A percentile compares a stretch with the other conserved stretches of the same genome.
Conservation (phyloP, 1,140 invertebrate genomes). For the Sinella curviseta region DNA sequence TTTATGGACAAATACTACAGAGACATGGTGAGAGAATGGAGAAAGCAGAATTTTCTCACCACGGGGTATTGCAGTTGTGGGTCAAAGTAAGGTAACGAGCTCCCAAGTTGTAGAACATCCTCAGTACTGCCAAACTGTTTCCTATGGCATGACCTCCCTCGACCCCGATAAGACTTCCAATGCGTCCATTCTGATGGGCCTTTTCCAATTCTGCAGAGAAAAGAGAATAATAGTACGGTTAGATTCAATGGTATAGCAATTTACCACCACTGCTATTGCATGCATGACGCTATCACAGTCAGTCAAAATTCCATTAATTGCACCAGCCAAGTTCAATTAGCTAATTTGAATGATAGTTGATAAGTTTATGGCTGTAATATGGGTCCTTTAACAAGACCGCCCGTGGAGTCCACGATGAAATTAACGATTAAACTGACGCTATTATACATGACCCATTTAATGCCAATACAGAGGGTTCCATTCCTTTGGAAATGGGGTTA, state of each 20-base stretch:
- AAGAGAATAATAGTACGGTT: not conserved
- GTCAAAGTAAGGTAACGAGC: constrained; percentile 59
- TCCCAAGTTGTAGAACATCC: constrained; percentile 58
- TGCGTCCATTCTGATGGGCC: constrained; percentile 54
- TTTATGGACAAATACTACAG: not conserved
- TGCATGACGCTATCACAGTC: not conserved
- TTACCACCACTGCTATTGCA: not conserved
- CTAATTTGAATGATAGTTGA: too few species aligned
- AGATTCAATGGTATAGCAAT: not conserved
- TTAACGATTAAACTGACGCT: too few species aligned
- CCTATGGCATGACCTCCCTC: constrained; percentile 61
- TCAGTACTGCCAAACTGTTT: constrained; percentile 56
- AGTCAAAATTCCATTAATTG: too few species aligned
- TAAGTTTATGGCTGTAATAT: too few species aligned
- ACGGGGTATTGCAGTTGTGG: constrained; percentile 60
- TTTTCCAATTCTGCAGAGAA: constrained; percentile 55
- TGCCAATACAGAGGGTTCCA: too few species aligned
- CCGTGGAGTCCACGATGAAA: too few species aligned
- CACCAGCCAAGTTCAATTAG: too few species aligned
- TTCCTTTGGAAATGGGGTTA: too few species aligned
- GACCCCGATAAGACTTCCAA: constrained; percentile 59
- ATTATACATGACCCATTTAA: too few species aligned
- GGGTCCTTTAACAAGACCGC: too few species aligned
- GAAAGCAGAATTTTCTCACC: constrained; percentile 53
- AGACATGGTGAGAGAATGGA: not conserved